Conservation (phyloP, 2,888 invertebrate genomes). For the Ophonus ardosiacus region DNA sequence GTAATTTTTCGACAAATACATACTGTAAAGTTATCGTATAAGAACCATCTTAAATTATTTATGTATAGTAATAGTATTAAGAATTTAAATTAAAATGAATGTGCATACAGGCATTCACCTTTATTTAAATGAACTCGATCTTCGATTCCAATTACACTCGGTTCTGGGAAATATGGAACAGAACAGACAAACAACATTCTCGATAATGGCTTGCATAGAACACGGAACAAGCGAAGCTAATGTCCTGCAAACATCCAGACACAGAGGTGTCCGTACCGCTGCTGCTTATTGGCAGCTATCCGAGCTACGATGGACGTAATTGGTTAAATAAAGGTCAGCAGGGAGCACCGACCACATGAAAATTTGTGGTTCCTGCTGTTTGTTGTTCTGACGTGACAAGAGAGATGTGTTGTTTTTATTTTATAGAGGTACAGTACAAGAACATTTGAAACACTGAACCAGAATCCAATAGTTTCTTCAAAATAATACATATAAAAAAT, state of each 20-base stretch:
- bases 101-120: no score
- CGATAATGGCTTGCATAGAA: slow-evolving; percentile 5
- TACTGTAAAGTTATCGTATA: no score
- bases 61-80: no score
- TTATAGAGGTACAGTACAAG: background rate
- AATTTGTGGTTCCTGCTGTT: background rate
- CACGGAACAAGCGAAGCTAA: slow-evolving; percentile 9
- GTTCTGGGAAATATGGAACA: background rate
- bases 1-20: no score
- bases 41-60: no score
- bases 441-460: background rate
- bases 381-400: background rate
- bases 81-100: no score
- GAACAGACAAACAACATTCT: slow-evolving; percentile 21
- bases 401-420: background rate
- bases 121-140: background rate
- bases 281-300: background rate
- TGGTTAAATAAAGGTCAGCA: slow-evolving; percentile 34
- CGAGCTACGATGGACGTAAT: slow-evolving; percentile 23
- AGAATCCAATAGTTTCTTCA: no score
- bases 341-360: background rate
- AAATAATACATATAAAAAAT: no score
- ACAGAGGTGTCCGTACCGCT: background rate
- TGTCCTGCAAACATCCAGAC: background rate
- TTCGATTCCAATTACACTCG: background rate